Evolutionary conservation across 2,113 vertebrate genomes (phyloP), one percentile per base, ranked within the genome.

Genomic region (Seriola quinqueradiata): DNA sequence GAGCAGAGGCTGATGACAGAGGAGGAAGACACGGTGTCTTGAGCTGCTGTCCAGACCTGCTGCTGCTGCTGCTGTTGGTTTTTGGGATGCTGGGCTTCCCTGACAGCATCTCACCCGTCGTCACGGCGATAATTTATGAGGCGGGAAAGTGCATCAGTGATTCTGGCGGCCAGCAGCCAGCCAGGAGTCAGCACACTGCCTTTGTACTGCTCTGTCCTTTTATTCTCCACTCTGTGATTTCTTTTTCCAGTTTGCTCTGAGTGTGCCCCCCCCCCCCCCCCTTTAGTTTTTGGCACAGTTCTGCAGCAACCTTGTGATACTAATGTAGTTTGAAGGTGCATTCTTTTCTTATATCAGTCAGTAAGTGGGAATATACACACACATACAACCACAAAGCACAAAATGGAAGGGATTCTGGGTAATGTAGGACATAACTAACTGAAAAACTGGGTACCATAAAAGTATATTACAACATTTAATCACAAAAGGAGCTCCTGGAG

Each of bases 71-170:
- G 81, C 60, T 83, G 66, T 61, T 85, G 77, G 12, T 64, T 85
- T 78, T 69, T 67, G 79, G 73, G 89, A 75, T 63, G 81, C 82
- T 77, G 85, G 82, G 69, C 70, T 83, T 82, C 74, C 83, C 85
- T 82, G 82, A 91, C 82, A 87, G 85, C 86, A 77, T 90, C 90
- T 83, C 86, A 90, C 74, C 50, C 64, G 67, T 70, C 36, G 80
- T 86, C 81, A 78, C 55, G 32, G 87, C 13, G 86, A 92, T 92
- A 86, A 87, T 93, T 92, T 93, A 93, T 93, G 83, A 93, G 90
- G 87, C 76, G 73, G 87, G 88, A 92, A 92, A 90, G 66, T 46
- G 72, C 86, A 85, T 92, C 79, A 81, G 79, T 85, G 81, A 77
- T 78, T 88, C 58, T 88, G 84, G 83, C 72, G 63, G 66, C 74